A percentile compares a stretch with the other conserved stretches of the same genome.
Evolutionary conservation across 2,797 vertebrate species (phyloP).

Genomic region (Artibeus lituratus): DNA sequence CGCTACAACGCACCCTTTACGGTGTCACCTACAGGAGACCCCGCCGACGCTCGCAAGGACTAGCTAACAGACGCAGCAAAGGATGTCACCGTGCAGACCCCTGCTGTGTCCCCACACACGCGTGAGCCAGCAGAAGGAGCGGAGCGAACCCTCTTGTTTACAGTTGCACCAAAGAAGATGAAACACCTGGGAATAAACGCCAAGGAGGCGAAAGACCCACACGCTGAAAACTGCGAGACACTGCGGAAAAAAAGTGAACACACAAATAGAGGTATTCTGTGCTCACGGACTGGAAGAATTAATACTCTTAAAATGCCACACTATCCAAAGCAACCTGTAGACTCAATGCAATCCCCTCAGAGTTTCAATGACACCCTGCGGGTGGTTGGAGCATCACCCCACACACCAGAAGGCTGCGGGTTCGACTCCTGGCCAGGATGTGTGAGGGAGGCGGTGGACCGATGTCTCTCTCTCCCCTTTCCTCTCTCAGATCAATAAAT

Average conservation of each 20-base stretch:
- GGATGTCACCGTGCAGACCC: accelerated
- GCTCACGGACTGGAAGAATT: not conserved
- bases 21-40: not conserved
- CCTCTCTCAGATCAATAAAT: too few relatives aligned
- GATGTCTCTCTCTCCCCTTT: too few relatives aligned
- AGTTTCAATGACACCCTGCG: not conserved
- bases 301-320: not conserved
- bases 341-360: not conserved
- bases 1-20: accelerated
- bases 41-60: not conserved
- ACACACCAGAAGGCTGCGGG: too few relatives aligned
- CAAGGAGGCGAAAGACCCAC: not conserved
- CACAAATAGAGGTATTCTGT: not conserved
- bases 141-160: accelerated
- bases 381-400: too few relatives aligned
- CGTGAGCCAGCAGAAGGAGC: accelerated
- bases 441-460: too few relatives aligned
- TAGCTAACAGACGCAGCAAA: too few relatives aligned
- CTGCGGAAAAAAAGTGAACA: too few relatives aligned
- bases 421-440: too few relatives aligned
- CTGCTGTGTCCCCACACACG: accelerated
- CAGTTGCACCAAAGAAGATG: accelerated
- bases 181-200: accelerated
- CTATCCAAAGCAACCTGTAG: not conserved
- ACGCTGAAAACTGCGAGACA: not conserved